phyloP scores from a whole-genome alignment of 2,888 invertebrate species.

The Yponomeuta evonymella region DNA sequence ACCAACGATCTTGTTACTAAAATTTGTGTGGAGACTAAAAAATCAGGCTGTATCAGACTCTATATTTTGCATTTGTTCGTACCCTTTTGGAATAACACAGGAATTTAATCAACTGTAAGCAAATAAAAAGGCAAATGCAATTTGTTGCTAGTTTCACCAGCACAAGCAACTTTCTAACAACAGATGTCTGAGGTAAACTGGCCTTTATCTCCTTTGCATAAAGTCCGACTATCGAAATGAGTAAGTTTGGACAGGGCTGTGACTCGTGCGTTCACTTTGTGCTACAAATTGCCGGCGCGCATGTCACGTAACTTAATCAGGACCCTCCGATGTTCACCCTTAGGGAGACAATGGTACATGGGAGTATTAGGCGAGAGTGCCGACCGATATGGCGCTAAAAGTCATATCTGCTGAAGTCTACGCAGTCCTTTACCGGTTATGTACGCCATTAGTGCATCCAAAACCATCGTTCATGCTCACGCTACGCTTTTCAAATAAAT shows the following conservation, averaged over 20 bases:
- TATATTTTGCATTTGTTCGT: not conserved
- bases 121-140: conserved; percentile 42
- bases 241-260: conserved; percentile 8
- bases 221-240: not conserved
- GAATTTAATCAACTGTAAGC: conserved; percentile 10
- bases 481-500: too few species aligned
- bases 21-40: too few species aligned
- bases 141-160: conserved; percentile 43
- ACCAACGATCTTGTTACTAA: too few species aligned
- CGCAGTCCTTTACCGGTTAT: not conserved
- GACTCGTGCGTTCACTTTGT: conserved; percentile 35
- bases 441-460: too few species aligned
- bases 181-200: too few species aligned
- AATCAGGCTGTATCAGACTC: not conserved
- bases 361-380: not conserved
- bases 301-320: conserved; percentile 71
- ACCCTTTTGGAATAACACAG: not conserved
- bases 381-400: conserved; percentile 7
- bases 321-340: conserved; percentile 41
- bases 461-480: too few species aligned
- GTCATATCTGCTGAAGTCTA: not conserved
- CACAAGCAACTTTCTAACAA: conserved; percentile 23
- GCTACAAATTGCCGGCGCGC: conserved; percentile 69
- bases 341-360: not conserved
- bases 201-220: not conserved